Base-by-base conservation (phyloP, 2,113 vertebrate genomes). In the Ginglymostoma cirratum region DNA sequence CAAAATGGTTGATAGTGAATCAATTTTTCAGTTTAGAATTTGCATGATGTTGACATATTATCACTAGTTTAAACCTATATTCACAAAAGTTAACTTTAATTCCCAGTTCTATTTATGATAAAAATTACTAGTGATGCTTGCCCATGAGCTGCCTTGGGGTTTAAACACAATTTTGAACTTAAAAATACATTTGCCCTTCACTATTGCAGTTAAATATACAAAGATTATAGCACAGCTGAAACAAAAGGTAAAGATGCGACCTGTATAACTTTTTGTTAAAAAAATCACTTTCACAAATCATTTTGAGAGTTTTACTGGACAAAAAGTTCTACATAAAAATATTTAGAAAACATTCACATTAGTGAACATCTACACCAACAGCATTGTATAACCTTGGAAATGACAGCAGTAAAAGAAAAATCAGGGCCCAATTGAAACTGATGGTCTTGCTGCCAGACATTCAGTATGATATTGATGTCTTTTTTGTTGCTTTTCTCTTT, bases 321-420 rank as follows among this genome's bases (percentile, higher is more conserved):
- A 93, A 66, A 38, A 3, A 92, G 34, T 48, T 92, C 30, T 92
- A 65, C 17, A 17, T 21, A n/a, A 89, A 61, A 66, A 8, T 2
- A 67, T 38, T 66, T 93, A 66, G 61, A 93, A 38, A 93, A 93
- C 89, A 93, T 67, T 92, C 34, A 92, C 55, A 61, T 19, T 65
- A 92, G 5, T 92, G 55, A 65, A 65, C 55, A 65, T 92, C 34
- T 92, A 14, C 1, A 90, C 87, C 4, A 61, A 90, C 55, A 66
- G 34, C 61, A 67, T 93, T n/a, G 66, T 67, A 66, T 38, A 93
- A 93, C 61, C 61, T 66, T 93, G n/a, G 42, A 93, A 23, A 65
- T 93, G 61, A 66, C 89, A 93, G 89, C 89, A 23, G 5, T 38
- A 38, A 92, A 65, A 66, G 34, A 34, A 66, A 38, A 66, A 23